These are phyloP conservation scores for Tetragonula carbonaria DNA, from an alignment of 2,888 invertebrate species.

Conservation along the genomic window DNA sequence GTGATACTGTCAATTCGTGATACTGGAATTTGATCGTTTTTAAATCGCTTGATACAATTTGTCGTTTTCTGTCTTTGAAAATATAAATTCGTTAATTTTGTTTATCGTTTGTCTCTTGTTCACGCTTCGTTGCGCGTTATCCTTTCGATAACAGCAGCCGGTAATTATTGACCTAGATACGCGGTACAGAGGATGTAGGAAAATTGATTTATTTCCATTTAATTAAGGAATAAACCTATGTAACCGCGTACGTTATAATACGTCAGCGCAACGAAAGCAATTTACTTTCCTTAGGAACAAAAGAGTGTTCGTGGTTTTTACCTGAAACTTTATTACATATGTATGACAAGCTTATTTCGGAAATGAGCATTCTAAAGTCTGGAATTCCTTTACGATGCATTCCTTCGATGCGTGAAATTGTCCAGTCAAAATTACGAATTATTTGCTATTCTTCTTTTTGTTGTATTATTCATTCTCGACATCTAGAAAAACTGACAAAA, in stretches of 20 bases:
- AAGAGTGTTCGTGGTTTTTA: not conserved
- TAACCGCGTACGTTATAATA: too few species aligned
- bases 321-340: not conserved
- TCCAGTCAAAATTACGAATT: not conserved
- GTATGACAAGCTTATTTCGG: not conserved
- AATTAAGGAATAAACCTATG: conserved; percentile 25
- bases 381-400: not conserved
- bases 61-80: not conserved
- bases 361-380: not conserved
- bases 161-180: too few species aligned
- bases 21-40: not conserved
- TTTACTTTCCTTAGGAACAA: not conserved
- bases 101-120: not conserved
- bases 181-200: too few species aligned
- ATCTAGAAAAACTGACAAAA: not conserved
- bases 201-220: conserved; percentile 19
- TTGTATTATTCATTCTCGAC: not conserved
- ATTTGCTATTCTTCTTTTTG: not conserved
- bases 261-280: not conserved
- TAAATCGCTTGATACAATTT: not conserved
- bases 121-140: not conserved
- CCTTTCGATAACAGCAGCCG: not conserved
- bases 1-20: too few species aligned
- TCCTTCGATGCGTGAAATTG: not conserved
- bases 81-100: not conserved